Base-by-base conservation (phyloP, 2,888 invertebrate species). In the Lycophotia porphyrea region DNA sequence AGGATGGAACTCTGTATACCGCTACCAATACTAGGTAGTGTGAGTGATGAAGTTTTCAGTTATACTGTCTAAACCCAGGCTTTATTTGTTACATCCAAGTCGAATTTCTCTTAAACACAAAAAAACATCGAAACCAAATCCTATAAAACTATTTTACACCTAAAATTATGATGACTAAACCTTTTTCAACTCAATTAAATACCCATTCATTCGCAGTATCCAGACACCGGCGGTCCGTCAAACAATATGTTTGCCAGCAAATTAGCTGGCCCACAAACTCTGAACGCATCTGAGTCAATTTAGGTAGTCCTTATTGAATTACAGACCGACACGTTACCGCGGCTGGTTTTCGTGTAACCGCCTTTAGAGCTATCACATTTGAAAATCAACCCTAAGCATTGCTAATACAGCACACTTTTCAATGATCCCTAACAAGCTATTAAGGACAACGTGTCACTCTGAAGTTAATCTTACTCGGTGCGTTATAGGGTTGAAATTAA, bases 251-350 rank as follows among this genome's bases (percentile, higher is more conserved):
- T 95, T 94, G 92, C 93, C 87, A 94, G 93, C 95, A 95, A 95
- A 95, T 95, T 95, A 94, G 93, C 90, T 88, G 89, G 87, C 74
- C 93, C 94, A 90, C 94, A 94, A 93, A 94, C 94, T 93, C 92
- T 87, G 89, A 91, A 90, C 93, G 92, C 95, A 95, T 96, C 94
- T 92, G 93, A 95, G 93, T 95, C 95, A 95, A 95, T 95, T 95
- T 95, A 92, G 95, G 94, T 91, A 93, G 93, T 92, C 95, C 94
- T 96, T 95, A 96, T 95, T 95, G 94, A 95, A 95, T 96, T 95
- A 95, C 94, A 92, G 90, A 90, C 94, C 93, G 91, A 93, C 95
- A 95, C 95, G 93, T 95, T 95, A 93, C 93, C 89, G 89, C 82
- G 86, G 87, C 90, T 88, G 87, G 91, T 89, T 90, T 89, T 89